Conservation (phyloP, 1,140 invertebrate species). For the Geopemphigus sp. region DNA sequence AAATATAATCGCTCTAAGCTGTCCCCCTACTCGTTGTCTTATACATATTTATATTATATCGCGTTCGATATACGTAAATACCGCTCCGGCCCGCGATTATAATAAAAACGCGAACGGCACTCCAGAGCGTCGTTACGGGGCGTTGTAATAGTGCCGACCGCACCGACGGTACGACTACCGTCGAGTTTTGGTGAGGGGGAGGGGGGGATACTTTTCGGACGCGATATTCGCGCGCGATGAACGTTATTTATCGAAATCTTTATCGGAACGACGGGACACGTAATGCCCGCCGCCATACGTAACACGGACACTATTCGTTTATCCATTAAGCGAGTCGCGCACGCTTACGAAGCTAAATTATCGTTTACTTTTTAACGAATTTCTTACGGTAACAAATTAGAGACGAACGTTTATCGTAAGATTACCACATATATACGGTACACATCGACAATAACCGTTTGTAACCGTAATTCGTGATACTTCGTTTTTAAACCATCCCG, state of each 20-base stretch:
- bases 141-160: neutral
- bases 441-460: too few species aligned
- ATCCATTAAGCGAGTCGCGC: neutral
- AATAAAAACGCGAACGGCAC: constrained; percentile 1
- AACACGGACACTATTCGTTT: neutral
- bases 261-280: neutral
- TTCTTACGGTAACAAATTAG: too few species aligned
- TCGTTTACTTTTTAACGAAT: too few species aligned
- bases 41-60: neutral
- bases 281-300: neutral
- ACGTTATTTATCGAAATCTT: constrained; percentile 18
- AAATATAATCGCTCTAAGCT: neutral
- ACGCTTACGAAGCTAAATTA: too few species aligned
- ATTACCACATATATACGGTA: too few species aligned
- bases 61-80: neutral
- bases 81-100: neutral
- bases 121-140: constrained; percentile 10
- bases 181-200: too few species aligned
- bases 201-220: neutral
- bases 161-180: too few species aligned
- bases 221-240: neutral
- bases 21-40: too few species aligned
- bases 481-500: neutral
- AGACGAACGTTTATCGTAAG: too few species aligned
- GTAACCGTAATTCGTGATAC: neutral